A percentile compares a stretch with the other conserved stretches of the same genome.
These are phyloP conservation scores for Melanogrammus aeglefinus DNA, from an alignment of 2,797 vertebrate genomes.

Conservation along the genomic window DNA sequence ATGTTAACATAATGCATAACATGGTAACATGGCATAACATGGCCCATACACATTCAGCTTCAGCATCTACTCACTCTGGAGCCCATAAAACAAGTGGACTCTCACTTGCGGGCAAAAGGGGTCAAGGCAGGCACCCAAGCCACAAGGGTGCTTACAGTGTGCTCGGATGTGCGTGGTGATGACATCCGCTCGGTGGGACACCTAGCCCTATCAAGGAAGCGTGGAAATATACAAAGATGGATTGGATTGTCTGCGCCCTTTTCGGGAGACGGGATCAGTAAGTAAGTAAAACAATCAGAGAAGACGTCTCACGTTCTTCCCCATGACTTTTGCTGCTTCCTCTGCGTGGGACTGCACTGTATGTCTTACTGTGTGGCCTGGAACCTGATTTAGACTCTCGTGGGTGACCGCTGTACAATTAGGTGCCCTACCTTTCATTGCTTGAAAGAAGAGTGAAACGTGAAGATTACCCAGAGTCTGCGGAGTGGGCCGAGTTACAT, in stretches of 20 bases:
- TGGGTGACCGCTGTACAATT: constrained; percentile 76
- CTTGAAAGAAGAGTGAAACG: constrained; percentile 56
- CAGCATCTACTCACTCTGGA: neutral
- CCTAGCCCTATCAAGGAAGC: constrained; percentile 12
- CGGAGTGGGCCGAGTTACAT: constrained; percentile 59
- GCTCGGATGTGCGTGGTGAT: constrained; percentile 13
- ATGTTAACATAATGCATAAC: no score
- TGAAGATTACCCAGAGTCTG: constrained; percentile 57
- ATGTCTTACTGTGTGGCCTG: constrained; percentile 74
- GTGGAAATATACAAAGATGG: constrained; percentile 29
- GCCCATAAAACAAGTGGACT: constrained; percentile 2
- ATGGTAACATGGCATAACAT: no score
- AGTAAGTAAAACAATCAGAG: constrained; percentile 62
- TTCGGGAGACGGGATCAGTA: constrained; percentile 40
- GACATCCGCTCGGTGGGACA: constrained; percentile 20
- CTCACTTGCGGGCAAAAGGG: neutral
- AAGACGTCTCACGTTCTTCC: constrained; percentile 51
- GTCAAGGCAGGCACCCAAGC: constrained; percentile 4
- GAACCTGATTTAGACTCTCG: constrained; percentile 73
- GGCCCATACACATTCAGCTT: neutral
- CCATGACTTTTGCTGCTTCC: constrained; percentile 61
- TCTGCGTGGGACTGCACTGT: constrained; percentile 43
- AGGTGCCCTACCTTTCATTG: constrained; percentile 70
- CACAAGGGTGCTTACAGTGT: constrained; percentile 11
- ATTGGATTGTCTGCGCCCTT: constrained; percentile 43